Conservation (phyloP, 2,797 vertebrate species). For the Hydrolagus colliei region DNA sequence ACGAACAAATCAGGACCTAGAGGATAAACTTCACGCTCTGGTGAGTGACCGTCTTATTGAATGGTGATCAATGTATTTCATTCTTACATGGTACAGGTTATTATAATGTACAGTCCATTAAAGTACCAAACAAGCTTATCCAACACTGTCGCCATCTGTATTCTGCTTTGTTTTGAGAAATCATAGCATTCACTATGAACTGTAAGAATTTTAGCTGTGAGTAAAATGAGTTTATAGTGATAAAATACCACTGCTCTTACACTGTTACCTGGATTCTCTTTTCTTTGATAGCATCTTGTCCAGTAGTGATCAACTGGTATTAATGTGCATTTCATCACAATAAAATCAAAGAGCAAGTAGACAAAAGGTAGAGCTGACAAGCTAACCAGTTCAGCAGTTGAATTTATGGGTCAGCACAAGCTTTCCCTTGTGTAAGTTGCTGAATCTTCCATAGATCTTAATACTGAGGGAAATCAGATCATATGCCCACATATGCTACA, state of each 20-base stretch:
- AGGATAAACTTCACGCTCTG: conserved; percentile 91
- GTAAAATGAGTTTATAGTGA: background rate
- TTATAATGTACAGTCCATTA: background rate
- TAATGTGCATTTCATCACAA: background rate
- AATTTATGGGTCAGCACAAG: background rate
- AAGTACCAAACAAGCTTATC: background rate
- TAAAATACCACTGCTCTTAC: background rate
- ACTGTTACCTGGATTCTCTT: background rate
- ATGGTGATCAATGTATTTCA: background rate
- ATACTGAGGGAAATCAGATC: no score
- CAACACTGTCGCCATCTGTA: background rate
- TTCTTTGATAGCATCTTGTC: background rate
- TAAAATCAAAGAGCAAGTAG: background rate
- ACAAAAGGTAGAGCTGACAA: background rate
- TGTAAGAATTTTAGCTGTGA: background rate
- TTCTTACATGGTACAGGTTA: background rate
- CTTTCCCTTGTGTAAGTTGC: background rate
- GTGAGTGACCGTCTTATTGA: conserved; percentile 52
- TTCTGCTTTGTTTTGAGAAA: background rate
- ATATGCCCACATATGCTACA: no score
- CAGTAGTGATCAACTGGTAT: background rate
- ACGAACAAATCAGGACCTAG: conserved; percentile 90
- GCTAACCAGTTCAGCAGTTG: background rate
- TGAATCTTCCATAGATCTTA: background rate
- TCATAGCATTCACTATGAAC: background rate